phyloP scores from a whole-genome alignment of 2,113 vertebrate genomes.

The Austrofundulus limnaeus region DNA sequence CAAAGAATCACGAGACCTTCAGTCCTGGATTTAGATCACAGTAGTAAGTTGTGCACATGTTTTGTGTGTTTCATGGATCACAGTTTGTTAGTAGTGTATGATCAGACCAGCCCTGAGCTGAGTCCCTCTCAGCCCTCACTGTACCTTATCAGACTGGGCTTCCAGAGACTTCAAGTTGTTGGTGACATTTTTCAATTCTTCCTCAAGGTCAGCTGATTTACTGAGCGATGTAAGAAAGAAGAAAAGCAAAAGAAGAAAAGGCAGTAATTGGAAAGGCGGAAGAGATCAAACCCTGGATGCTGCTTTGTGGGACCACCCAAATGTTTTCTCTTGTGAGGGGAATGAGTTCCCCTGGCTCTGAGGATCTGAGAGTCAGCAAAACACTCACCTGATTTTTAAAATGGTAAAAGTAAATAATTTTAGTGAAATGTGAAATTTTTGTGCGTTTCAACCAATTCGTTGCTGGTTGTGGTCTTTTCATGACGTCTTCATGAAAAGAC shows the following conservation, averaged over 20 bases:
- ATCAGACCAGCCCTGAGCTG: background rate
- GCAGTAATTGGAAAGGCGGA: conserved; percentile 63
- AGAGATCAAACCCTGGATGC: conserved; percentile 23
- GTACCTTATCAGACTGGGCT: conserved; percentile 97
- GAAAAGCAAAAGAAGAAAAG: conserved; percentile 49
- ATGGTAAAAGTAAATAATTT: too few species aligned
- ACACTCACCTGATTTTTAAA: too few species aligned
- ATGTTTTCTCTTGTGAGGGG: too few species aligned
- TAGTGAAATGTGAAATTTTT: too few species aligned
- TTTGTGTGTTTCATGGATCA: too few species aligned
- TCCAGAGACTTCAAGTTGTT: conserved; percentile 99
- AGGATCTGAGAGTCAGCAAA: too few species aligned
- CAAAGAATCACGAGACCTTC: too few species aligned
- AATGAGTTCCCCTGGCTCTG: too few species aligned
- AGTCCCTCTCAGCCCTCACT: conserved; percentile 29
- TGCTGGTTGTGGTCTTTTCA: background rate
- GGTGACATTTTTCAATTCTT: conserved; percentile 99
- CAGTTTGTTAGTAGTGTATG: too few species aligned
- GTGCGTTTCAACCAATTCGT: background rate
- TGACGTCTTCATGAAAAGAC: background rate
- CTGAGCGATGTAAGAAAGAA: conserved; percentile 74
- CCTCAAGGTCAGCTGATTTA: conserved; percentile 99
- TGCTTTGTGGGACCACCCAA: too few species aligned
- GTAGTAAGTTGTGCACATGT: too few species aligned
- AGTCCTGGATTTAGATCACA: too few species aligned